These are phyloP conservation scores for Chaetorhynchus papuensis DNA, from an alignment of 2,113 vertebrate genomes.

Conservation along the genomic window DNA sequence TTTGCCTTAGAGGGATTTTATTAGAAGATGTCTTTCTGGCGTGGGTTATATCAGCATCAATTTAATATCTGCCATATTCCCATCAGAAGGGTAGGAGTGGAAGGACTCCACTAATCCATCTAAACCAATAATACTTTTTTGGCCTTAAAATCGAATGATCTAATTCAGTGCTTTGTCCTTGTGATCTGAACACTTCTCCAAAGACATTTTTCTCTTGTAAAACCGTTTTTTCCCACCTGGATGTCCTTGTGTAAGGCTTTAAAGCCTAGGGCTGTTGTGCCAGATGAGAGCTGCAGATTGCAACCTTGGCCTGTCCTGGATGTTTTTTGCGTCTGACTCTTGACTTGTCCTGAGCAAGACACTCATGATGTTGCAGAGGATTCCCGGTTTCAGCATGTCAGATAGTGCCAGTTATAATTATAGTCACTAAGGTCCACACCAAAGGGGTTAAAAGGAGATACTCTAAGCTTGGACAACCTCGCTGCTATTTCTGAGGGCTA, in stretches of 20 bases:
- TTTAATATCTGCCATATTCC: not conserved
- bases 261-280: not conserved
- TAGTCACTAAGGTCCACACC: slow-evolving; percentile 59
- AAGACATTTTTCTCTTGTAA: not conserved
- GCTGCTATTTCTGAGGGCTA: slow-evolving; percentile 56
- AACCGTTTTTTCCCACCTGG: not conserved
- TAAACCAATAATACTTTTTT: not conserved
- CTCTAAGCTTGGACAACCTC: slow-evolving; percentile 72
- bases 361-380: slow-evolving; percentile 28
- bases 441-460: slow-evolving; percentile 72
- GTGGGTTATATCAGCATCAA: not conserved
- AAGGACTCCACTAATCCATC: not conserved
- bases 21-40: not conserved
- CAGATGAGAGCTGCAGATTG: not conserved
- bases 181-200: not conserved
- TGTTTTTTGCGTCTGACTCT: not conserved
- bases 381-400: slow-evolving; percentile 28
- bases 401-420: slow-evolving; percentile 67
- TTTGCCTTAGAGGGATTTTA: not conserved
- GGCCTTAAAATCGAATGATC: slow-evolving; percentile 1
- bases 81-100: not conserved
- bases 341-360: not conserved
- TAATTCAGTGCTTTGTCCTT: not conserved
- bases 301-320: not conserved
- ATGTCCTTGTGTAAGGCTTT: not conserved